Base-by-base conservation (phyloP, 2,888 invertebrate species). In the Cheilosia impressa region DNA sequence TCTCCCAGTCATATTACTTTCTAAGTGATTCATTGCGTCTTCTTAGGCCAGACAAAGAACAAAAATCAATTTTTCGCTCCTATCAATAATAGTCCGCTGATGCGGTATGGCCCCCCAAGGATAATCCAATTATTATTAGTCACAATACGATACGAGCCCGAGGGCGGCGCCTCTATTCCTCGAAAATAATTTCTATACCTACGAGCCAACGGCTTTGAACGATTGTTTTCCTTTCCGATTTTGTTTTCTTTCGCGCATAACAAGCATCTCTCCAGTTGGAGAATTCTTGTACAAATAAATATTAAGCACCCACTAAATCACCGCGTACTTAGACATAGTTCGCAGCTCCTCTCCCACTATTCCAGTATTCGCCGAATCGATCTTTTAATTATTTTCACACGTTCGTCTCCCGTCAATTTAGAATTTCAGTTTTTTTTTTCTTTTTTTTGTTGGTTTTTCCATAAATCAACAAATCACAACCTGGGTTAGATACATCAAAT, bases 111-210 rank as follows among this genome's bases (percentile, higher is more conserved):
- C 73, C 83, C 65, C 78, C 73, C 68, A 78, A 78, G 78, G 83
- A 78, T 78, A 83, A 78, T 83, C 73, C 79, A 84, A 84, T 84
- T 84, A 84, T 57, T 62, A 81, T 75, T 66, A 79, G 68, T 62
- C 78, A 60, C 66, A 63, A 55, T 41, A 68, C 52, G 34, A 45
- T 38, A 45, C 4, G 27, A 55, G 15, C 27, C 15, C 7, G 15
- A 69, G 68, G 69, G 52, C 52, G 52, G 52, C 73, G 84, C 75
- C 79, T 78, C 27, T 55, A 62, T 53, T 83, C 78, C 62, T 69
- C 52, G 52, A 55, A 68, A 83, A 73, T 73, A 47, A 77, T 68
- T 65, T 41, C 38, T 13, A 34, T 27, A 5, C 27, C 24, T 38
- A 50, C 2, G 38, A 60, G n/a, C 45, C 45, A 53, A 66, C 55